phyloP scores from a whole-genome alignment of 2,888 invertebrate species.

The Automeris io region DNA sequence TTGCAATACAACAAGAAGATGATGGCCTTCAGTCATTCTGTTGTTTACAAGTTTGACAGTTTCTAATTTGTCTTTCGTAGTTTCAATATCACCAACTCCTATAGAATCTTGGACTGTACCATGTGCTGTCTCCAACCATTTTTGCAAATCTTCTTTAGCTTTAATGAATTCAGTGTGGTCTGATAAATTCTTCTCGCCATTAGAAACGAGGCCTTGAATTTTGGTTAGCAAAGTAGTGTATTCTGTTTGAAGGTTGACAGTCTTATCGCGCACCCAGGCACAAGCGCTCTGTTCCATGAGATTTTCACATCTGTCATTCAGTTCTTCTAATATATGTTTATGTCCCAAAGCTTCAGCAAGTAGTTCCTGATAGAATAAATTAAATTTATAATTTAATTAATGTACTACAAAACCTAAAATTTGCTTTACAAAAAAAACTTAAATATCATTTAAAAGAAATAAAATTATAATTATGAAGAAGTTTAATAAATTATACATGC shows the following conservation, averaged over 20 bases:
- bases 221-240: slow-evolving; percentile 88
- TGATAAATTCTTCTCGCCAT: slow-evolving; percentile 92
- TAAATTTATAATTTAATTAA: neutral
- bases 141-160: slow-evolving; percentile 88
- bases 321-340: slow-evolving; percentile 87
- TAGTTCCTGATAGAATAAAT: slow-evolving; percentile 71
- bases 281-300: slow-evolving; percentile 92
- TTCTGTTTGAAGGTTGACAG: slow-evolving; percentile 88
- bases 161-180: slow-evolving; percentile 95
- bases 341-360: slow-evolving; percentile 85
- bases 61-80: slow-evolving; percentile 88
- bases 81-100: slow-evolving; percentile 86
- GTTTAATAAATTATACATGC: slow-evolving; percentile 21
- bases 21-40: slow-evolving; percentile 89
- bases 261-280: slow-evolving; percentile 90
- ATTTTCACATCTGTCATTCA: slow-evolving; percentile 91
- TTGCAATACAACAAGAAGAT: slow-evolving; percentile 87
- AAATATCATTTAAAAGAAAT: neutral
- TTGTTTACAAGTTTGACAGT: slow-evolving; percentile 85
- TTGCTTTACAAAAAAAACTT: neutral
- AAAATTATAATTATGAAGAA: neutral
- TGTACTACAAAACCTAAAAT: neutral
- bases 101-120: slow-evolving; percentile 89
- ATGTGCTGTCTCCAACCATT: slow-evolving; percentile 89
- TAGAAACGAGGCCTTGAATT: slow-evolving; percentile 88